Conservation (phyloP, 2,797 vertebrate genomes). For the Threskiornis aethiopicus region DNA sequence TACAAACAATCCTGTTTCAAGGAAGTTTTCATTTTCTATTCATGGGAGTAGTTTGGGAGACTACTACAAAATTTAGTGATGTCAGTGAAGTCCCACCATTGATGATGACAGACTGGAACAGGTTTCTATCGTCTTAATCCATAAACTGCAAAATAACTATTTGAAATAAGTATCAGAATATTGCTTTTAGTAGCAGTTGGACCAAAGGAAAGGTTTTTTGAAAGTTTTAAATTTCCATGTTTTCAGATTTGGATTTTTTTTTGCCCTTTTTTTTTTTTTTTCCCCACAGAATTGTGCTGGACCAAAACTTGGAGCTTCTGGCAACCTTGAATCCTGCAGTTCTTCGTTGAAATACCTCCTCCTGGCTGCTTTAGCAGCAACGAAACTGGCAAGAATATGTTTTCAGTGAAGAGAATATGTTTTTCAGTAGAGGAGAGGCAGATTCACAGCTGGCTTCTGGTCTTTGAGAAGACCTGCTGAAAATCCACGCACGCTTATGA, state of each 20-base stretch:
- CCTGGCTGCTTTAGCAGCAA: background rate
- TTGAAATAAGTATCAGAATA: background rate
- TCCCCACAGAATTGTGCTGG: background rate
- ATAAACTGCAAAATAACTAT: background rate
- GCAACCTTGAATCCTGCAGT: background rate
- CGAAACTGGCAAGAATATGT: background rate
- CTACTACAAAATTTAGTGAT: background rate
- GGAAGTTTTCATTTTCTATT: background rate
- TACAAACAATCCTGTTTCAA: background rate
- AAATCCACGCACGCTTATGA: background rate
- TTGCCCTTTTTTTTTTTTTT: no score
- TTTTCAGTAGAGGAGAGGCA: background rate
- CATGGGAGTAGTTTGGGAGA: background rate
- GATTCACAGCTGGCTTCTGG: background rate
- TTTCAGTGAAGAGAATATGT: background rate
- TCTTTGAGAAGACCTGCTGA: background rate
- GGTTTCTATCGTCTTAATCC: fast-evolving
- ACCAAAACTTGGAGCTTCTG: background rate
- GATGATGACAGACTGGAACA: background rate
- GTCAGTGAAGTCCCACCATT: background rate
- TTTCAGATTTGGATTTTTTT: background rate
- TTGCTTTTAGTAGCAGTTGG: background rate
- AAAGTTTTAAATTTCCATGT: background rate
- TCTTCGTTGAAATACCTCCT: background rate
- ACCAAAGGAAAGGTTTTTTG: background rate